These are phyloP conservation scores for Drosophila buzzatii DNA, from an alignment of 2,888 invertebrate species.

Conservation along the genomic window DNA sequence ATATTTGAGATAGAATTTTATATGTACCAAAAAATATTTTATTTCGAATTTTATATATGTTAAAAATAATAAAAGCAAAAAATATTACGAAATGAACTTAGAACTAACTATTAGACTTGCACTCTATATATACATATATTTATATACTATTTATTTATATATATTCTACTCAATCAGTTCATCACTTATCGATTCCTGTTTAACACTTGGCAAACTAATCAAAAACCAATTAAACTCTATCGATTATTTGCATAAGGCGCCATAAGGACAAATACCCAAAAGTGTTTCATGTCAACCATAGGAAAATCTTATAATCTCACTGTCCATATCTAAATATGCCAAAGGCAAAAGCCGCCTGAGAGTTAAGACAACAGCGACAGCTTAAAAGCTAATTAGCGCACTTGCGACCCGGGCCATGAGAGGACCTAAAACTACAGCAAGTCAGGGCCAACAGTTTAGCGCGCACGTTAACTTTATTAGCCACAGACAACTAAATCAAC, in stretches of 20 bases:
- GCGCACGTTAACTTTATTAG: conserved; percentile 74
- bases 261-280: conserved; percentile 1
- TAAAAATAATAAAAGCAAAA: too few species aligned
- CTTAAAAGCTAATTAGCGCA: conserved; percentile 80
- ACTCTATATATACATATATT: too few species aligned
- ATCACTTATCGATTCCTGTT: not conserved
- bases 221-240: conserved; percentile 6
- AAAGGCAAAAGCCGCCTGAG: conserved; percentile 43
- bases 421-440: conserved; percentile 29
- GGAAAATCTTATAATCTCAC: conserved; percentile 2
- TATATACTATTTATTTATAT: not conserved
- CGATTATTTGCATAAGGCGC: not conserved
- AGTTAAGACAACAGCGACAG: conserved; percentile 69
- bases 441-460: conserved; percentile 73
- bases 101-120: too few species aligned
- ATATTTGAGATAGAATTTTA: too few species aligned
- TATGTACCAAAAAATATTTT: too few species aligned
- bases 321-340: not conserved
- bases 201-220: conserved; percentile 9
- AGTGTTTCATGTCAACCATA: not conserved
- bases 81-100: too few species aligned
- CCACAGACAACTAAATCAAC: conserved; percentile 54
- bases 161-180: not conserved
- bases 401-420: conserved; percentile 40
- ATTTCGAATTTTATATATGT: too few species aligned